Conservation (phyloP, 1,140 invertebrate genomes). For the Lasaia peninsularis region DNA sequence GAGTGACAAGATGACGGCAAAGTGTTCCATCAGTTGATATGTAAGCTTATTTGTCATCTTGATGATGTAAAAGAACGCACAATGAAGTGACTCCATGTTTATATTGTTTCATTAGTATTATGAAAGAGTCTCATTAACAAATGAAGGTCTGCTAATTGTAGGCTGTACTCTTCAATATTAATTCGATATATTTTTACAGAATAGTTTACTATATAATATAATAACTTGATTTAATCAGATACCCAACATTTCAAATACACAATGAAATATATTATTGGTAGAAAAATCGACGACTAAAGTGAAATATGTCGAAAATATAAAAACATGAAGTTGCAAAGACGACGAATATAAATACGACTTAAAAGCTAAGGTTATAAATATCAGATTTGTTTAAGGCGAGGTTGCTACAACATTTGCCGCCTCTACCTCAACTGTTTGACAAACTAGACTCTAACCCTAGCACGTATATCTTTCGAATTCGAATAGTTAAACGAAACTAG, state of each 20-base stretch:
- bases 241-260: too few species aligned
- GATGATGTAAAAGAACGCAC: slow-evolving; percentile 4
- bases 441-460: slow-evolving; percentile 34
- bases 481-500: not conserved
- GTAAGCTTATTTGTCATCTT: not conserved
- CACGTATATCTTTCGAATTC: slow-evolving; percentile 19
- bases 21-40: not conserved
- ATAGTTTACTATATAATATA: too few species aligned
- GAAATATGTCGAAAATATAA: not conserved
- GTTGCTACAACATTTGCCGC: slow-evolving; percentile 59
- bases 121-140: not conserved
- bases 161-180: too few species aligned
- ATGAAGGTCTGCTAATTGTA: too few species aligned
- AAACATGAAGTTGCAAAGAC: not conserved
- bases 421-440: slow-evolving; percentile 41
- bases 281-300: not conserved
- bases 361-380: slow-evolving; percentile 56
- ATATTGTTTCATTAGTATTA: slow-evolving; percentile 5
- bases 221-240: too few species aligned
- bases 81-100: slow-evolving; percentile 4
- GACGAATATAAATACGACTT: slow-evolving; percentile 28
- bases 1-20: not conserved
- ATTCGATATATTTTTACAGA: too few species aligned
- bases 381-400: slow-evolving; percentile 51
- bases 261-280: not conserved